A percentile compares a stretch with the other conserved stretches of the same genome.
These are phyloP conservation scores for Matsumurasca onukii DNA, from an alignment of 1,140 invertebrate species.

Conservation along the genomic window DNA sequence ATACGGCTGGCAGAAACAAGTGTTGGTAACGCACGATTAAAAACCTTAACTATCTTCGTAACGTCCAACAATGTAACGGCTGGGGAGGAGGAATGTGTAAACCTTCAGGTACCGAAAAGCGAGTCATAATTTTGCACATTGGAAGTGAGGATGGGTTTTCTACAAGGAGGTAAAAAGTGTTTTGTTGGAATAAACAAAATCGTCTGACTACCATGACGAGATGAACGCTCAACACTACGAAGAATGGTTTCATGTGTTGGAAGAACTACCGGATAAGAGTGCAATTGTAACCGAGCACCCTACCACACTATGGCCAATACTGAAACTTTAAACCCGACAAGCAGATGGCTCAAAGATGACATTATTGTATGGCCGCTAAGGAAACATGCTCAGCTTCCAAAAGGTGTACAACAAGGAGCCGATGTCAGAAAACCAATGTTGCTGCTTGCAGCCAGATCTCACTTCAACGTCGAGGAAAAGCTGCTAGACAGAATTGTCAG, in stretches of 20 bases:
- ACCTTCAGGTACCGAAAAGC: neutral
- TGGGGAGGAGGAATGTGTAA: neutral
- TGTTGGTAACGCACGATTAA: neutral
- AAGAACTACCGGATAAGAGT: too few relatives aligned
- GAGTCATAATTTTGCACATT: neutral
- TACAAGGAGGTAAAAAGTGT: too few relatives aligned
- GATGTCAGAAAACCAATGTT: neutral
- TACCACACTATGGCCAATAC: neutral
- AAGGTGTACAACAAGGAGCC: neutral
- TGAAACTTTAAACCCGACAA: neutral
- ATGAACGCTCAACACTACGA: neutral
- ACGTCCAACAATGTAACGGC: neutral
- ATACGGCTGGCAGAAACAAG: neutral
- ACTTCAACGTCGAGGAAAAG: neutral
- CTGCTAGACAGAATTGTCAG: neutral
- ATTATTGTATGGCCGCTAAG: neutral
- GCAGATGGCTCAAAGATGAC: too few relatives aligned
- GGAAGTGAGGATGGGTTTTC: too few relatives aligned
- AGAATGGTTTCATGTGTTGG: neutral
- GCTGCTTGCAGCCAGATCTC: neutral
- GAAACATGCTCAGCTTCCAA: neutral
- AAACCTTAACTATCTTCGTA: neutral
- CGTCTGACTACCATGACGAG: neutral
- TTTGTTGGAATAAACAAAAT: too few relatives aligned
- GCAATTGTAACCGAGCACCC: too few relatives aligned